Conservation (phyloP, 2,888 invertebrate species). For the Pyrgus malvae region DNA sequence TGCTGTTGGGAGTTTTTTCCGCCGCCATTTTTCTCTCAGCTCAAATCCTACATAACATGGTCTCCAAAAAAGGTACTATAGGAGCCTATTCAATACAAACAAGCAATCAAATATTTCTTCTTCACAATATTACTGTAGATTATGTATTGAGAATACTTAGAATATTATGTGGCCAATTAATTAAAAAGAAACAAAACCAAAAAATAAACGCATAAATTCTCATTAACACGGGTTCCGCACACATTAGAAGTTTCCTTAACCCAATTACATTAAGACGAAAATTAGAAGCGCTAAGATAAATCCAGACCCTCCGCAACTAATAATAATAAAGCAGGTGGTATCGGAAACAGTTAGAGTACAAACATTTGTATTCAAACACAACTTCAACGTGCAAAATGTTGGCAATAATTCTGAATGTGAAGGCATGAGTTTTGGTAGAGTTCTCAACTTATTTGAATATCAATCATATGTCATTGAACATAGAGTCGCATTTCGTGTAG, state of each 20-base stretch:
- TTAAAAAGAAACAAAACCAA: too few relatives aligned
- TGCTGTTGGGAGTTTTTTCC: too few relatives aligned
- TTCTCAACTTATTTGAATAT: background rate
- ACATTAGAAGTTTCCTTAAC: background rate
- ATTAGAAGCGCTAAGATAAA: constrained; percentile 9
- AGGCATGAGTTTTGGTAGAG: background rate
- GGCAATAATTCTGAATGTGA: constrained; percentile 28
- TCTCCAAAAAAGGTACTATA: too few relatives aligned
- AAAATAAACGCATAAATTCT: background rate
- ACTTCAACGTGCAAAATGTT: constrained; percentile 28
- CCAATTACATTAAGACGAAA: constrained; percentile 2
- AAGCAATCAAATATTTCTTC: too few relatives aligned
- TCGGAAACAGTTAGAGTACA: constrained; percentile 32
- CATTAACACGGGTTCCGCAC: background rate
- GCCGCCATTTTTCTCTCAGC: too few relatives aligned
- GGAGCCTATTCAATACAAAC: too few relatives aligned
- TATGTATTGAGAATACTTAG: too few relatives aligned
- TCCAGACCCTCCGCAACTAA: constrained; percentile 13
- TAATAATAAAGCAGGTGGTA: constrained; percentile 29
- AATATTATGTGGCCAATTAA: too few relatives aligned
- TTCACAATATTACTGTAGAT: too few relatives aligned
- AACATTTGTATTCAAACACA: constrained; percentile 35
- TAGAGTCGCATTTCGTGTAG: background rate
- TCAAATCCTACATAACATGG: too few relatives aligned
- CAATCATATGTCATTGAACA: background rate